Evolutionary conservation across 2,888 invertebrate species (phyloP).

Genomic region (Epinotia brunnichana): DNA sequence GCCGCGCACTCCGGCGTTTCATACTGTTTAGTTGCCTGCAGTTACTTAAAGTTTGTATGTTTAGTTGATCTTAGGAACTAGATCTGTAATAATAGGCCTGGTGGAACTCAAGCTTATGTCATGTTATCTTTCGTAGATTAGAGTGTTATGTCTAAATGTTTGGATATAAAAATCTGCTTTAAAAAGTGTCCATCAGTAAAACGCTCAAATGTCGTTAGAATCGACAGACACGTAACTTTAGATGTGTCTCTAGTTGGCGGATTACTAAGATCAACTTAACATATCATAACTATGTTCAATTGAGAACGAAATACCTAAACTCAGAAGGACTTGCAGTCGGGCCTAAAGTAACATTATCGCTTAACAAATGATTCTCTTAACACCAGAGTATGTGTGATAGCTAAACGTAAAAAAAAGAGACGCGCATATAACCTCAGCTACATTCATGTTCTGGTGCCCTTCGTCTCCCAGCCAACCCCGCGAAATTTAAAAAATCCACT

Average conservation of each 20-base stretch:
- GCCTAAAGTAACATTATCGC: neutral
- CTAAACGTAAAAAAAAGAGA: too few relatives aligned
- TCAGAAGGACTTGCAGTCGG: neutral
- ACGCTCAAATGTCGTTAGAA: too few relatives aligned
- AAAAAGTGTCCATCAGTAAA: too few relatives aligned
- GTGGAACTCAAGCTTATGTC: too few relatives aligned
- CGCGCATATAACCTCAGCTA: too few relatives aligned
- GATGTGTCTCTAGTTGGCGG: neutral
- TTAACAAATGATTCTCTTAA: neutral
- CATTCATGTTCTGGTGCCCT: neutral
- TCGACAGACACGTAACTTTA: too few relatives aligned
- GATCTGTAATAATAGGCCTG: too few relatives aligned
- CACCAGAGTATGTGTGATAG: neutral
- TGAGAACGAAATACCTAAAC: conserved; percentile 6
- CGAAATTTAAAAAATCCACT: too few relatives aligned
- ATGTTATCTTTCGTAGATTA: too few relatives aligned
- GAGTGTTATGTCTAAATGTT: too few relatives aligned
- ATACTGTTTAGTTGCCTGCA: neutral
- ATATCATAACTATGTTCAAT: conserved; percentile 3
- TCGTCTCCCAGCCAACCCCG: too few relatives aligned
- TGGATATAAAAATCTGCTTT: too few relatives aligned
- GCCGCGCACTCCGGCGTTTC: conserved; percentile 38
- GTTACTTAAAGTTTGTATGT: conserved; percentile 12
- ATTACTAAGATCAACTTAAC: conserved; percentile 8
- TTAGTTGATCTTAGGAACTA: conserved; percentile 6